Percentiles rank a stretch among this genome's conserved stretches.
Conservation (phyloP, 1,140 invertebrate species). For the Hestina assimilis region DNA sequence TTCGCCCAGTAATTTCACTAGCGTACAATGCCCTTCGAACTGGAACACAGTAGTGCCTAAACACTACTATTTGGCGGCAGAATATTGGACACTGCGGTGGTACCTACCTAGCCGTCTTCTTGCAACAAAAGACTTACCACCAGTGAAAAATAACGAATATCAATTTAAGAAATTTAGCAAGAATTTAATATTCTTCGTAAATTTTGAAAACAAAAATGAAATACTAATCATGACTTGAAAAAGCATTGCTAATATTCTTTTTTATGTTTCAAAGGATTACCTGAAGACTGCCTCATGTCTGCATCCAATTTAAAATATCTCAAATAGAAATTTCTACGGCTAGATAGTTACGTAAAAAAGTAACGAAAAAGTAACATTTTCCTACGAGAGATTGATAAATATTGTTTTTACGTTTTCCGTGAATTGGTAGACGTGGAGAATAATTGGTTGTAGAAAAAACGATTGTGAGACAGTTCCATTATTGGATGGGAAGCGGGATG, state of each 20-base stretch:
- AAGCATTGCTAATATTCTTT: background rate
- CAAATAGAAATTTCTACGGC: constrained; percentile 18
- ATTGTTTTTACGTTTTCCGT: constrained; percentile 24
- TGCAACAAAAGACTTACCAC: too few relatives aligned
- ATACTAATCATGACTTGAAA: too few relatives aligned
- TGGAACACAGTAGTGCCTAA: too few relatives aligned
- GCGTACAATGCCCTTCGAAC: too few relatives aligned
- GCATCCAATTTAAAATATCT: constrained; percentile 13
- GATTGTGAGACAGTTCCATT: background rate
- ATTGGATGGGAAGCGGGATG: background rate
- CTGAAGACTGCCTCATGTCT: constrained; percentile 1
- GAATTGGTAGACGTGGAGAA: background rate
- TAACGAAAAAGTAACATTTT: constrained; percentile 21
- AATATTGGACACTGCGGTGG: too few relatives aligned
- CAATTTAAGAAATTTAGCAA: too few relatives aligned
- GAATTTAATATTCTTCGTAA: too few relatives aligned
- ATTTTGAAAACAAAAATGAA: too few relatives aligned
- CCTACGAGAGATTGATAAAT: constrained; percentile 25
- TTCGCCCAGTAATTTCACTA: too few relatives aligned
- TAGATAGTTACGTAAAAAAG: constrained; percentile 16
- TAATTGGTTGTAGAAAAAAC: constrained; percentile 12
- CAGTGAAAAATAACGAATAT: too few relatives aligned
- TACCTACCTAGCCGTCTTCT: too few relatives aligned
- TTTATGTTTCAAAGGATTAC: background rate
- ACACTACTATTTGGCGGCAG: too few relatives aligned